phyloP scores from a whole-genome alignment of 35 echinoderm and acorn worm genomes.

The Diadema setosum region DNA sequence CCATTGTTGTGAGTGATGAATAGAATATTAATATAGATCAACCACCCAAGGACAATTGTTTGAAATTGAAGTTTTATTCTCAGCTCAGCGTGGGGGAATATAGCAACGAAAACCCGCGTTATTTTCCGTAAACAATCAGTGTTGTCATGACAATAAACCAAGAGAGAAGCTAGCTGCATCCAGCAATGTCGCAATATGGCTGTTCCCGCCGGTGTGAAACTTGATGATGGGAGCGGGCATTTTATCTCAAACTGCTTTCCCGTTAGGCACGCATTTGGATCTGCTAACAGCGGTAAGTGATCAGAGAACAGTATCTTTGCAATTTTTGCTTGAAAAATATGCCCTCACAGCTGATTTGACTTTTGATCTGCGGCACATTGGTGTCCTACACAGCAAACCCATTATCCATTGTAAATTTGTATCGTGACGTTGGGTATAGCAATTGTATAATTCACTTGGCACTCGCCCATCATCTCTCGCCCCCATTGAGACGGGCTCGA shows the following conservation, averaged over 20 bases:
- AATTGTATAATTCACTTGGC: too few species aligned
- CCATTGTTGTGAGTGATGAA: neutral
- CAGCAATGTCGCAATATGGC: constrained; percentile 65
- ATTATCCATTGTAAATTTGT: too few species aligned
- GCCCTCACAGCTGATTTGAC: too few species aligned
- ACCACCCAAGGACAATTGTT: neutral
- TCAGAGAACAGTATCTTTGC: too few species aligned
- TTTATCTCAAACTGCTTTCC: constrained; percentile 93
- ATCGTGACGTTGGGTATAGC: too few species aligned
- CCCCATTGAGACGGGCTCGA: too few species aligned
- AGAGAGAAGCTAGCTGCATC: too few species aligned
- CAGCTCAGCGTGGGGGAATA: neutral
- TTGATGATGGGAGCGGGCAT: constrained; percentile 83
- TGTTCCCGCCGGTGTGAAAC: constrained; percentile 88
- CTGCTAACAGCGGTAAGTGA: constrained; percentile 79
- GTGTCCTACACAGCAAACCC: too few species aligned
- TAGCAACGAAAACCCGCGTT: neutral
- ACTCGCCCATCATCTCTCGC: too few species aligned
- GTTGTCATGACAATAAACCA: constrained; percentile 19
- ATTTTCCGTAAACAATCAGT: neutral
- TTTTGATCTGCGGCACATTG: too few species aligned
- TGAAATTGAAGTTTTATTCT: constrained; percentile 4
- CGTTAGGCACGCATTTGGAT: constrained; percentile 63
- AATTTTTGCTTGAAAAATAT: too few species aligned
- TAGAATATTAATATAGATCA: neutral